Evolutionary conservation across 2,797 vertebrate genomes (phyloP), one percentile per base, ranked within the genome.

Genomic region (Buceros bicornis): DNA sequence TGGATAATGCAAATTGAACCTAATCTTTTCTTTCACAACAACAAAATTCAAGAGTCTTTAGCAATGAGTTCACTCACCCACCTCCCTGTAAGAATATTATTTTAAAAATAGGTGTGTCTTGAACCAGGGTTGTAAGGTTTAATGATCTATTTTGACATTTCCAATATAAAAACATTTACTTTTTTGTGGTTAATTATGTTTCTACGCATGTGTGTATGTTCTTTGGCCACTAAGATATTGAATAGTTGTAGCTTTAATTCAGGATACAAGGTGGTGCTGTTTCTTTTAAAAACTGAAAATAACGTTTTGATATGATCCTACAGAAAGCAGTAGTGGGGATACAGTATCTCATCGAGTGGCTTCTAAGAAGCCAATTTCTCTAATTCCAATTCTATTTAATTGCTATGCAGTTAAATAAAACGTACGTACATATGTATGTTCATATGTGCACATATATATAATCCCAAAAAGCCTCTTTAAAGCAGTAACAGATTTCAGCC

Each of bases 241-340:
- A 93, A 70, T 71, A 81, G 64, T 33, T 98, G 97, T 97, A 98
- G 82, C 71, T 95, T 95, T 95, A 88, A 69, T 97, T 98, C 72
- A 97, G 87, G 91, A 97, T 97, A 96, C 97, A 97, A 98, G 97
- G 96, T 97, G 97, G 97, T 98, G 97, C 97, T 98, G 93, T 98
- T 98, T 97, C 96, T 95, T 98, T 96, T 97, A 92, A 70, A 79
- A 98, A 97, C 94, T 67, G 91, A 91, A 96, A 93, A 80, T 65
- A 61, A 29, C 21, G 10, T 77, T 37, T 71, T 91, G 25, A 71
- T 87, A n/a, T 54, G 40, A 86, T 91, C 43, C 53, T 71, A 28
- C 26, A 93, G 45, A 90, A 93, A 90, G 43, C 80, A 89, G 37
- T 29, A 86, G 65, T 29, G 80, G 31, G 40, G 54, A 81, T 13